A percentile compares a stretch with the other conserved stretches of the same genome.
phyloP scores from a whole-genome alignment of 2,797 vertebrate species.

The Muscicapa comitata region DNA sequence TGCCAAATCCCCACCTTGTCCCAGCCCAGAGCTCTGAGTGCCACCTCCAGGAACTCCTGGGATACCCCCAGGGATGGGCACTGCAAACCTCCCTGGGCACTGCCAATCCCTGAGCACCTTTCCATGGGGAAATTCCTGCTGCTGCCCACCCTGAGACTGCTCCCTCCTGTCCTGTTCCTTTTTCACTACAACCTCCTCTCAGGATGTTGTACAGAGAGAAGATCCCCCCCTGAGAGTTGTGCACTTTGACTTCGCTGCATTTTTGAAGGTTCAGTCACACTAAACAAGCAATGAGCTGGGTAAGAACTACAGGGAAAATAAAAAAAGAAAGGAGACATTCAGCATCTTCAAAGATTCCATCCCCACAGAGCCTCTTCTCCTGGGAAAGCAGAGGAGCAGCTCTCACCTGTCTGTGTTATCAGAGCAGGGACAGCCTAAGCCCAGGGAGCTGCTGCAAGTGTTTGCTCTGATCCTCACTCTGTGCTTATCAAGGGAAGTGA shows the following conservation, averaged over 20 bases:
- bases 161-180: neutral
- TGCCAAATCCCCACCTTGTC: neutral
- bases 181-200: neutral
- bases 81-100: neutral
- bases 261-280: neutral
- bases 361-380: neutral
- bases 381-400: neutral
- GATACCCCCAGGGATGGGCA: neutral
- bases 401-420: neutral
- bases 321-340: neutral
- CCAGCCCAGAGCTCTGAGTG: neutral
- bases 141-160: fast-evolving
- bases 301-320: neutral
- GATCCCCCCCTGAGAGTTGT: fast-evolving
- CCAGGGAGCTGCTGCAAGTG: neutral
- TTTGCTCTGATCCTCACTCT: neutral
- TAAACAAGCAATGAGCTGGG: neutral
- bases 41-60: fast-evolving
- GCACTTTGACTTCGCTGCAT: neutral
- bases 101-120: neutral
- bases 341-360: fast-evolving
- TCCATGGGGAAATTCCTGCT: neutral
- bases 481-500: neutral
- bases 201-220: fast-evolving
- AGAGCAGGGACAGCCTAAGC: fast-evolving